A percentile compares a stretch with the other conserved stretches of the same genome.
These are phyloP conservation scores for Atrina japonica DNA, from an alignment of 2,888 invertebrate genomes.

Conservation along the genomic window DNA sequence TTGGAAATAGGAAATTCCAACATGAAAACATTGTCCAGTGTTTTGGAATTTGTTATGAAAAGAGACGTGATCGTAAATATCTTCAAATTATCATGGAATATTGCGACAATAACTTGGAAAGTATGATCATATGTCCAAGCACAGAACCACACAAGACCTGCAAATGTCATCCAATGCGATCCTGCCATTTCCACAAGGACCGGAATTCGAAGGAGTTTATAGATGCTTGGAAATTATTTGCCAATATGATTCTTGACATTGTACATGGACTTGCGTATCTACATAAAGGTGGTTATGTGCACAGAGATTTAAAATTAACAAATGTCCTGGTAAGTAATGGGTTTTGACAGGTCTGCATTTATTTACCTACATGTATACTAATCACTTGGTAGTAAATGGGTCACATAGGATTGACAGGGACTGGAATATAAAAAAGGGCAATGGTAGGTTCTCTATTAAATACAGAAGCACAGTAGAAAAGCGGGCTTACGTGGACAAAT, in stretches of 20 bases:
- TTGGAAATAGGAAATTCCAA: slow-evolving; percentile 65
- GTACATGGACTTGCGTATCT: slow-evolving; percentile 66
- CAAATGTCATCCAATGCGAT: neutral
- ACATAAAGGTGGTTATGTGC: slow-evolving; percentile 65
- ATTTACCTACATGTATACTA: too few relatives aligned
- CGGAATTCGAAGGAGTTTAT: slow-evolving; percentile 5
- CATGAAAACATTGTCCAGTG: slow-evolving; percentile 70
- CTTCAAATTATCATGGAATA: slow-evolving; percentile 49
- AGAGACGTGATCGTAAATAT: slow-evolving; percentile 30
- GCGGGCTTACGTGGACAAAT: too few relatives aligned
- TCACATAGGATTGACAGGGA: too few relatives aligned
- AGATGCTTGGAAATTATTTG: slow-evolving; percentile 59
- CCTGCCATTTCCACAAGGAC: neutral
- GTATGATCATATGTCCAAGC: neutral
- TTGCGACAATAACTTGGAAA: slow-evolving; percentile 48
- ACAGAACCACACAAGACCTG: neutral
- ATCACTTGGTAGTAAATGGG: too few relatives aligned
- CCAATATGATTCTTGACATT: slow-evolving; percentile 59
- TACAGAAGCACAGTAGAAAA: too few relatives aligned
- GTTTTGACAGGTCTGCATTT: too few relatives aligned
- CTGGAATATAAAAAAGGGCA: too few relatives aligned
- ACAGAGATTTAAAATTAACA: slow-evolving; percentile 75
- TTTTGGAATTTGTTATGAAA: slow-evolving; percentile 61
- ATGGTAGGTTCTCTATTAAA: too few relatives aligned
- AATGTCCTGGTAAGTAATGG: slow-evolving; percentile 74